A percentile compares a stretch with the other conserved stretches of the same genome.
Conservation (phyloP, 2,888 invertebrate species). For the Drosophila birchii region DNA sequence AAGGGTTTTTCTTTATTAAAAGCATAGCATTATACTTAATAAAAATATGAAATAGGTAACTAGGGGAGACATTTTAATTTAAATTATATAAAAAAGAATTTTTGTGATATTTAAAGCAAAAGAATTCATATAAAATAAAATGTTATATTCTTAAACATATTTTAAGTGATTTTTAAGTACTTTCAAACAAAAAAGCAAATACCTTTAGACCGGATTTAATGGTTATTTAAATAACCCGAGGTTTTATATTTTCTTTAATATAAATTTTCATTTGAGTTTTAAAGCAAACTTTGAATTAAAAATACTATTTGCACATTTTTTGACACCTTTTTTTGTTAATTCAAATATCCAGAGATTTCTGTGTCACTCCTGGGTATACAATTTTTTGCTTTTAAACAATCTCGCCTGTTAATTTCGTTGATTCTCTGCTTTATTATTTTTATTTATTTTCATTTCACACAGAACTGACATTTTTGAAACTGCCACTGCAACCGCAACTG, state of each 20-base stretch:
- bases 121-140: not conserved
- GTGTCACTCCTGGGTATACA: not conserved
- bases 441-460: conserved; percentile 8
- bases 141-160: not conserved
- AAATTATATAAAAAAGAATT: not conserved
- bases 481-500: conserved; percentile 21
- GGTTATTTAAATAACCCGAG: not conserved
- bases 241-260: not conserved
- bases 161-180: not conserved
- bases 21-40: not conserved
- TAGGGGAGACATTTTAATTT: not conserved
- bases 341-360: not conserved
- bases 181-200: too few species aligned
- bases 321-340: not conserved
- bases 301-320: too few species aligned
- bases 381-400: conserved; percentile 15
- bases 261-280: too few species aligned
- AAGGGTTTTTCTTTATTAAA: not conserved
- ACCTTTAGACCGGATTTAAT: not conserved
- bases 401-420: conserved; percentile 27
- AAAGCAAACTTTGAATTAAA: not conserved
- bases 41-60: not conserved
- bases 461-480: conserved; percentile 23
- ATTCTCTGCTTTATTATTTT: conserved; percentile 3
- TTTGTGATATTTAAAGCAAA: not conserved